Percentiles rank a stretch among this genome's conserved stretches.
phyloP scores from a whole-genome alignment of 2,113 vertebrate species.

The Chamaetylas fuelleborni region DNA sequence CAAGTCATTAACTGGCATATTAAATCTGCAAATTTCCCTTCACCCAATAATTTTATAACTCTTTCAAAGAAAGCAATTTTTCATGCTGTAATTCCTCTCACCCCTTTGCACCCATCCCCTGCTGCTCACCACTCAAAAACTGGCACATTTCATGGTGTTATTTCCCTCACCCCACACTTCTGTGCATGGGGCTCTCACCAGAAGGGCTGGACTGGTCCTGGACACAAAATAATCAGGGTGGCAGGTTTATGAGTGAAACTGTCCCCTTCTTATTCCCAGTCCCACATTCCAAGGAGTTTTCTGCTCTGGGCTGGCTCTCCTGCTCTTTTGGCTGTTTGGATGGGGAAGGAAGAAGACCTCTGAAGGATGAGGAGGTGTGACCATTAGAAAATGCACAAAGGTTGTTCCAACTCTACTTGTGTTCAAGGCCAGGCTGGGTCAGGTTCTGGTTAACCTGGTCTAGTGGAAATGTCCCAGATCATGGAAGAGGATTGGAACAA shows the following conservation, averaged over 20 bases:
- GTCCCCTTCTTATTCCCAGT: neutral
- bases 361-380: neutral
- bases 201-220: neutral
- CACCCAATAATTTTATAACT: slow-evolving; percentile 17
- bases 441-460: neutral
- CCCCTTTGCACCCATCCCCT: neutral
- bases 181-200: neutral
- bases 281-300: neutral
- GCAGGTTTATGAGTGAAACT: neutral
- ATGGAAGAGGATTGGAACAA: fast-evolving
- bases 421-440: neutral
- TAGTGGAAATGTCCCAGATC: neutral
- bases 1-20: slow-evolving; percentile 22
- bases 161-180: neutral
- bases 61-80: neutral
- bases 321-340: neutral
- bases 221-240: neutral
- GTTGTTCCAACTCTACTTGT: neutral
- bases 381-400: neutral
- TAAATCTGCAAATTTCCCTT: slow-evolving; percentile 35
- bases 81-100: neutral
- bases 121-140: neutral
- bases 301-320: neutral
- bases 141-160: neutral
- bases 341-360: neutral